Evolutionary conservation across 1,140 invertebrate species (phyloP).

Genomic region (Drosophila aff.): DNA sequence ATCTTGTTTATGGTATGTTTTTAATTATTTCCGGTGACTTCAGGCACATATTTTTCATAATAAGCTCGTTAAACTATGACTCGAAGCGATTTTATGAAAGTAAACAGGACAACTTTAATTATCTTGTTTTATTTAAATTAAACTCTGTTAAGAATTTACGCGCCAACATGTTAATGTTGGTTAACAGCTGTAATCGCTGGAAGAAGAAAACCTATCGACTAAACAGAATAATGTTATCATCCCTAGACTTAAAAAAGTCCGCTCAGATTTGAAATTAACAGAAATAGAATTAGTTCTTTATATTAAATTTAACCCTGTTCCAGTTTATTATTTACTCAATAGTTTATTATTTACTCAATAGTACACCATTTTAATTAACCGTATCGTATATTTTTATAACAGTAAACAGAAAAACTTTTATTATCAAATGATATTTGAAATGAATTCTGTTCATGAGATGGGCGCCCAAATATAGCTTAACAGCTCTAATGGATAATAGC

Average conservation of each 20-base stretch:
- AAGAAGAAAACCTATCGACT: too few species aligned
- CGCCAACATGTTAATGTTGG: not conserved
- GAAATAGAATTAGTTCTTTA: too few species aligned
- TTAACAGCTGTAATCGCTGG: not conserved
- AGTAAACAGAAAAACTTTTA: not conserved
- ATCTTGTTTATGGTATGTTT: not conserved
- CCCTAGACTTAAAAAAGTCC: not conserved
- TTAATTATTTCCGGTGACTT: not conserved
- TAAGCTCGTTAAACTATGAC: not conserved
- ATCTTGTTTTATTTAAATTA: not conserved
- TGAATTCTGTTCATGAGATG: not conserved
- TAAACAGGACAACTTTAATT: not conserved
- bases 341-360: too few species aligned
- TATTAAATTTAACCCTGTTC: too few species aligned
- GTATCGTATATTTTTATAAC: too few species aligned
- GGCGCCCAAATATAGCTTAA: not conserved
- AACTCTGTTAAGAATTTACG: not conserved
- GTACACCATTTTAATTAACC: too few species aligned
- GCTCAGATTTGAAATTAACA: not conserved
- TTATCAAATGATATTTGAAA: not conserved
- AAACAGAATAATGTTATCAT: too few species aligned
- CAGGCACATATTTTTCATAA: not conserved
- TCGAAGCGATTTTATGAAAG: not conserved
- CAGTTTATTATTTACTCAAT: too few species aligned
- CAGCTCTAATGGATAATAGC: not conserved